Percentiles rank a stretch among this genome's conserved stretches.
Evolutionary conservation across 2,888 invertebrate species (phyloP).

Genomic region (Drosophila antonietae): DNA sequence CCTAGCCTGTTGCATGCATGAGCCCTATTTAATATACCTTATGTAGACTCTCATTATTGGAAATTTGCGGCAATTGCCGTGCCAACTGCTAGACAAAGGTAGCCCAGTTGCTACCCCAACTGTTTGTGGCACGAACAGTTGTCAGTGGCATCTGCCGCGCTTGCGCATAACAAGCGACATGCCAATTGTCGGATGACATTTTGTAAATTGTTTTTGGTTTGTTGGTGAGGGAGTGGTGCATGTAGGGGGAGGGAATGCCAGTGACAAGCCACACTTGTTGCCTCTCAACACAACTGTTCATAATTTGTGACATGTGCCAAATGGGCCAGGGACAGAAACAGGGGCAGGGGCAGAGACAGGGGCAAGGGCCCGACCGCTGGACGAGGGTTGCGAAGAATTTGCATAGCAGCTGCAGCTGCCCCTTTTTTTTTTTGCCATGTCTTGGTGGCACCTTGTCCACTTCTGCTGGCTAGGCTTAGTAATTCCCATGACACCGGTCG

Average conservation of each 20-base stretch:
- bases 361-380: slow-evolving; percentile 3
- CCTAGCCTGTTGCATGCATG: slow-evolving; percentile 14
- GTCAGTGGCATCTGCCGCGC: slow-evolving; percentile 62
- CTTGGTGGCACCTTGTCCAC: slow-evolving; percentile 28
- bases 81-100: slow-evolving; percentile 34
- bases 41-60: slow-evolving; percentile 1
- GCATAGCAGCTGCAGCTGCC: slow-evolving; percentile 50
- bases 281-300: slow-evolving; percentile 49
- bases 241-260: slow-evolving; percentile 22
- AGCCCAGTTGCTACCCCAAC: slow-evolving; percentile 23
- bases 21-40: slow-evolving; percentile 16
- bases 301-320: slow-evolving; percentile 67
- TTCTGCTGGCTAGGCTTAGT: slow-evolving; percentile 11
- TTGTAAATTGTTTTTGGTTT: slow-evolving; percentile 46
- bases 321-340: slow-evolving; percentile 8
- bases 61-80: slow-evolving; percentile 24
- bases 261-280: slow-evolving; percentile 51
- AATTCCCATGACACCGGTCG: slow-evolving; percentile 59
- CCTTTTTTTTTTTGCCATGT: slow-evolving; percentile 2
- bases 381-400: slow-evolving; percentile 50
- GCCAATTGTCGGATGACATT: slow-evolving; percentile 69
- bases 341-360: slow-evolving; percentile 8
- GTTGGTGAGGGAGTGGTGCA: neutral
- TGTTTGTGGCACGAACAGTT: slow-evolving; percentile 21
- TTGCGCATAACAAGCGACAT: slow-evolving; percentile 47